Evolutionary conservation across 30 jellyfish, hydroid and myxozoan species (phyloP).

Genomic region (Rhopilema esculentum): DNA sequence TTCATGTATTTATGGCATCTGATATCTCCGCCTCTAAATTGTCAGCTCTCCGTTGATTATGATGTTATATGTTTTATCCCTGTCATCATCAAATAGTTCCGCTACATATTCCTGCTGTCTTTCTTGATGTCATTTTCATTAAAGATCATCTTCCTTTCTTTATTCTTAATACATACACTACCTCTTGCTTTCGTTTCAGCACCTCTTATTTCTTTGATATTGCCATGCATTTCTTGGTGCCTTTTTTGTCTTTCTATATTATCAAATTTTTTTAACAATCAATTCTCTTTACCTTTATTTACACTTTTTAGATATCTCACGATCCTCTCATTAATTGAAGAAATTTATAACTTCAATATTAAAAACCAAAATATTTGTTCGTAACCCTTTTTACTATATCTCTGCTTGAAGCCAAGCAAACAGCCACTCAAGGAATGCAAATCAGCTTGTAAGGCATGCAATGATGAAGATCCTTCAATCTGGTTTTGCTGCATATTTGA

Average conservation of each 20-base stretch:
- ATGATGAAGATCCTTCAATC: too few relatives aligned
- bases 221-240: constrained; percentile 20
- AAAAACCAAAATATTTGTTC: too few relatives aligned
- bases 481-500: too few relatives aligned
- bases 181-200: background rate
- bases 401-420: too few relatives aligned
- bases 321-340: too few relatives aligned
- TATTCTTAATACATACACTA: background rate
- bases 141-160: constrained; percentile 17
- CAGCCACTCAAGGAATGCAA: too few relatives aligned
- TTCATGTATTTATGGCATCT: constrained; percentile 9
- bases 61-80: constrained; percentile 16
- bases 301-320: background rate
- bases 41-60: constrained; percentile 14
- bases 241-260: constrained; percentile 10
- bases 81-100: constrained; percentile 24
- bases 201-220: constrained; percentile 20
- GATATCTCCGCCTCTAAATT: background rate
- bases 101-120: constrained; percentile 22
- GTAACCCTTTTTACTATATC: too few relatives aligned
- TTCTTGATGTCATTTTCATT: background rate
- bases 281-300: constrained; percentile 8
- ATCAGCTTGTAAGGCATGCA: too few relatives aligned
- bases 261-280: constrained; percentile 10
- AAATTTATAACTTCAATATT: too few relatives aligned